Evolutionary conservation across 2,113 vertebrate species (phyloP).

Genomic region (Haplotaxodon microlepis): DNA sequence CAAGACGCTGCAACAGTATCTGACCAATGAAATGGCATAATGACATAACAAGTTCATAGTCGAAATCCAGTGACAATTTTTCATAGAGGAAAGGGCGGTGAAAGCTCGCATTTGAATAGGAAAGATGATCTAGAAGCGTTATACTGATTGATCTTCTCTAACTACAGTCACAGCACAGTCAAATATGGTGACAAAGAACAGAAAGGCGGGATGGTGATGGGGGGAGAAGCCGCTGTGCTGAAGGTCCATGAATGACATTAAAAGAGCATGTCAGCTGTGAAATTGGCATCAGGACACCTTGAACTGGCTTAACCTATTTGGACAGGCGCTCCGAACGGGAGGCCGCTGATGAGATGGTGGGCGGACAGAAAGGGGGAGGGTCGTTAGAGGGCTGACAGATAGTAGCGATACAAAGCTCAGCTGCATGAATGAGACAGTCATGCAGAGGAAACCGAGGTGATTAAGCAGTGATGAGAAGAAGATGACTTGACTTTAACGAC

Average conservation of each 20-base stretch:
- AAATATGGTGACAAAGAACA: conserved; percentile 4
- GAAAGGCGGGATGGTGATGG: neutral
- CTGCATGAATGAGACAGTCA: neutral
- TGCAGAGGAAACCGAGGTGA: neutral
- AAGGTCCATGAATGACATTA: conserved; percentile 39
- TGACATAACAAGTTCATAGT: conserved; percentile 56
- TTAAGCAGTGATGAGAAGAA: neutral
- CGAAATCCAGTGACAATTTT: conserved; percentile 48
- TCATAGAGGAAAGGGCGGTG: neutral
- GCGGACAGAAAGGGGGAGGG: neutral
- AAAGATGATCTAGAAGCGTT: neutral
- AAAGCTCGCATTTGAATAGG: neutral
- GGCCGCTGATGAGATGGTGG: neutral
- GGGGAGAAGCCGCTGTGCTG: neutral
- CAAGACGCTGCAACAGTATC: conserved; percentile 4
- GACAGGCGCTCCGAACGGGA: conserved; percentile 17
- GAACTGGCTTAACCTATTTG: conserved; percentile 45
- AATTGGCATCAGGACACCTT: conserved; percentile 62
- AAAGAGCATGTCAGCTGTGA: conserved; percentile 66
- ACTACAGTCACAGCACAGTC: neutral
- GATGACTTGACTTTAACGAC: neutral
- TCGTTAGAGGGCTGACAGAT: neutral
- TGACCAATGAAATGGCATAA: conserved; percentile 36
- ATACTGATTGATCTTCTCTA: conserved; percentile 5
- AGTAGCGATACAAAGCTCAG: neutral